phyloP scores from a whole-genome alignment of 2,888 invertebrate species.

The Noctua comes region DNA sequence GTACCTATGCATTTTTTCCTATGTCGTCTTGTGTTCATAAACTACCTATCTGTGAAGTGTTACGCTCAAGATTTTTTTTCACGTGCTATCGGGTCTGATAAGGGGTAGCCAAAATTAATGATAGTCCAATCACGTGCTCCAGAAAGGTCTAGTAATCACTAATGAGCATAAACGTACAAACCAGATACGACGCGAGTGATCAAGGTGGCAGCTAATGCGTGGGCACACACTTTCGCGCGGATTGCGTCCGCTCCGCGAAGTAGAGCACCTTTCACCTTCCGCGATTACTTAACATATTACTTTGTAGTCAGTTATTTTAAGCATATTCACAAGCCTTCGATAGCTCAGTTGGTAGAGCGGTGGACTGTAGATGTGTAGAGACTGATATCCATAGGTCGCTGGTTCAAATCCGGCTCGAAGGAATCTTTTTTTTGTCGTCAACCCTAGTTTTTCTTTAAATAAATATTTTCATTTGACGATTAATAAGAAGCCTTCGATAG shows the following conservation, averaged over 20 bases:
- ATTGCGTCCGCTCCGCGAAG: constrained; percentile 46
- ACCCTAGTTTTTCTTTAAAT: neutral
- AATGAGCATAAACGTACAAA: neutral
- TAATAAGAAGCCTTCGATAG: constrained; percentile 76
- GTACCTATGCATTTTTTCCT: neutral
- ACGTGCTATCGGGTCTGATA: neutral
- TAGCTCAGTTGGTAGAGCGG: constrained; percentile 83
- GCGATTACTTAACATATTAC: constrained; percentile 54
- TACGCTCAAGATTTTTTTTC: neutral
- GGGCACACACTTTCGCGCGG: constrained; percentile 36
- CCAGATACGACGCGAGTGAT: neutral
- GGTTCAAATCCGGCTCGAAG: constrained; percentile 91
- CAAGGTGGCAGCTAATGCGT: constrained; percentile 47
- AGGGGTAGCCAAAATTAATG: neutral
- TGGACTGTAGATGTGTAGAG: constrained; percentile 81
- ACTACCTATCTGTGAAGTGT: neutral
- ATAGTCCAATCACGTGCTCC: neutral
- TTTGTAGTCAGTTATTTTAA: constrained; percentile 46
- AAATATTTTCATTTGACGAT: neutral
- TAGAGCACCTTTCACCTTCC: constrained; percentile 70
- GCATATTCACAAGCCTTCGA: constrained; percentile 76
- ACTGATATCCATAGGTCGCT: constrained; percentile 90
- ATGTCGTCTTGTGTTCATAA: neutral
- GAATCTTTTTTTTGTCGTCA: neutral
- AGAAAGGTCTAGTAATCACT: neutral